phyloP scores from a whole-genome alignment of 2,888 invertebrate species.

The Trypoxylon attenuatum region DNA sequence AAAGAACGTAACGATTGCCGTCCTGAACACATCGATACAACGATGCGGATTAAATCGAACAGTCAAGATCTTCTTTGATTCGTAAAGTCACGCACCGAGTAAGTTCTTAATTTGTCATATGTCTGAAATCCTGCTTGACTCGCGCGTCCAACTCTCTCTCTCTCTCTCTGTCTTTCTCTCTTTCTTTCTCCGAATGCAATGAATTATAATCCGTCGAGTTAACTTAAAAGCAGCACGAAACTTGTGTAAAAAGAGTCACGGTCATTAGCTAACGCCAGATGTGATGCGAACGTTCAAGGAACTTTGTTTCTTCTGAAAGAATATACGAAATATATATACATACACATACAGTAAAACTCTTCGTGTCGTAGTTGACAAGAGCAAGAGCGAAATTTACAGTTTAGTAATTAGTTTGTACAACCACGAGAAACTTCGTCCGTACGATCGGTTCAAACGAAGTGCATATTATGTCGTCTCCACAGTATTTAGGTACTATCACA shows the following conservation, averaged over 20 bases:
- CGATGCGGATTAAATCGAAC: constrained; percentile 37
- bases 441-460: too few species aligned
- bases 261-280: too few species aligned
- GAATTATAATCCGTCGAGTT: constrained; percentile 36
- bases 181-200: constrained; percentile 2
- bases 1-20: constrained; percentile 61
- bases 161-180: background rate
- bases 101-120: constrained; percentile 15
- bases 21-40: constrained; percentile 69
- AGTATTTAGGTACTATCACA: constrained; percentile 23
- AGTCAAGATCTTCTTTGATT: constrained; percentile 21
- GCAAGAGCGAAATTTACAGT: background rate
- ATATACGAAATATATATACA: background rate
- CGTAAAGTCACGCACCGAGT: constrained; percentile 19
- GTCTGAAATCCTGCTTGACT: background rate
- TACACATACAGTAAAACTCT: background rate
- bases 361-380: too few species aligned
- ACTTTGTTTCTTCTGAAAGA: too few species aligned
- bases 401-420: too few species aligned
- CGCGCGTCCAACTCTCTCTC: background rate
- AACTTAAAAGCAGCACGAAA: constrained; percentile 5
- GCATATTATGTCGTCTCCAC: constrained; percentile 18
- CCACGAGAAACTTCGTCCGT: too few species aligned
- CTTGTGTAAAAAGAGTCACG: too few species aligned
- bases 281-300: too few species aligned